A percentile compares a stretch with the other conserved stretches of the same genome.
These are phyloP conservation scores for Epicauta chinensis DNA, from an alignment of 1,140 invertebrate genomes.

Conservation along the genomic window DNA sequence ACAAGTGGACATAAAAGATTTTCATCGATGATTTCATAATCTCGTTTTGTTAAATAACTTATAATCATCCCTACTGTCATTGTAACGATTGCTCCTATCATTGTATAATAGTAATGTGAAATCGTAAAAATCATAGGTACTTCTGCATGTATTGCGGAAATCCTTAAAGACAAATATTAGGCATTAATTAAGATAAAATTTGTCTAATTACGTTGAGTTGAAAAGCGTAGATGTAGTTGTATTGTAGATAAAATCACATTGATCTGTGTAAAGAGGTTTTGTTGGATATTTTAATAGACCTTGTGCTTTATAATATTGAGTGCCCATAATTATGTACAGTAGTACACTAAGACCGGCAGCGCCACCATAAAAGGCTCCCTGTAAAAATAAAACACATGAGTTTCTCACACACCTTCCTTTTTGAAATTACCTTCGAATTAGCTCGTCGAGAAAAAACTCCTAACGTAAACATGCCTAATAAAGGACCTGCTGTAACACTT, in stretches of 20 bases:
- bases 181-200: neutral
- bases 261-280: constrained; percentile 24
- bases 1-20: too few species aligned
- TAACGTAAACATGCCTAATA: constrained; percentile 58
- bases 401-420: neutral
- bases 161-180: neutral
- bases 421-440: constrained; percentile 46
- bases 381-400: constrained; percentile 4
- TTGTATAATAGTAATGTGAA: constrained; percentile 36
- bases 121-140: constrained; percentile 29
- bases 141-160: neutral
- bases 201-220: neutral
- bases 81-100: constrained; percentile 27
- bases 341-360: constrained; percentile 9
- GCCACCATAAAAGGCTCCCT: constrained; percentile 29
- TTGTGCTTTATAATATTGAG: constrained; percentile 26
- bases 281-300: constrained; percentile 16
- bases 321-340: constrained; percentile 13
- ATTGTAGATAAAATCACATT: constrained; percentile 10
- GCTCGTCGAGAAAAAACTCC: constrained; percentile 62
- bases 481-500: constrained; percentile 57
- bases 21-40: too few species aligned
- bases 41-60: constrained; percentile 29
- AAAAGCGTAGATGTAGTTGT: too few species aligned
- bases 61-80: constrained; percentile 31